Evolutionary conservation across 2,888 invertebrate species (phyloP).

Genomic region (Tanytarsus gracilentus): DNA sequence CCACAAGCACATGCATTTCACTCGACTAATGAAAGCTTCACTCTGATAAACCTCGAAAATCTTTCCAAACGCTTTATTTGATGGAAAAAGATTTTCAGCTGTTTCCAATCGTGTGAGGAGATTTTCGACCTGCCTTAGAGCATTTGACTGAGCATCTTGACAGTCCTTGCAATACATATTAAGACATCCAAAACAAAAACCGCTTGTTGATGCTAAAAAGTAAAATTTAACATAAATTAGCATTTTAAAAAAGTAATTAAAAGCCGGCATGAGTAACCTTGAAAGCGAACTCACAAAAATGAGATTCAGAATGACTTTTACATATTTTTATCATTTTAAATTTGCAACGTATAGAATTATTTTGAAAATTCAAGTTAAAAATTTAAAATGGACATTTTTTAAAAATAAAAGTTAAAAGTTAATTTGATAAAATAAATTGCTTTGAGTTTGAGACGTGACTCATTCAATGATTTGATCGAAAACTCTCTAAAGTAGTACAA

Average conservation of each 20-base stretch:
- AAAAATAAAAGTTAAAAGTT: too few relatives aligned
- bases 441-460: too few relatives aligned
- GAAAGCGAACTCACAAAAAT: too few relatives aligned
- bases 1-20: slow-evolving; percentile 79
- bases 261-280: slow-evolving; percentile 5
- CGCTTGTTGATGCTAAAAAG: slow-evolving; percentile 33
- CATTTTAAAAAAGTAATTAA: slow-evolving; percentile 32
- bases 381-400: too few relatives aligned
- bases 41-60: slow-evolving; percentile 55
- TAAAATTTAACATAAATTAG: slow-evolving; percentile 34
- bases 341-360: too few relatives aligned
- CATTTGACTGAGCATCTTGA: slow-evolving; percentile 60
- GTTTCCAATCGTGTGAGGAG: slow-evolving; percentile 63
- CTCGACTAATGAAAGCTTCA: slow-evolving; percentile 40
- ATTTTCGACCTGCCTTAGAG: slow-evolving; percentile 62
- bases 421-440: too few relatives aligned
- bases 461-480: too few relatives aligned
- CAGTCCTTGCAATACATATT: slow-evolving; percentile 64
- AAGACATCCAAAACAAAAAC: slow-evolving; percentile 55
- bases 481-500: too few relatives aligned
- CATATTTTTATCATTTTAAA: too few relatives aligned
- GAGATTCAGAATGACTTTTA: too few relatives aligned
- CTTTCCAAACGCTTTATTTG: slow-evolving; percentile 65
- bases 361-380: too few relatives aligned
- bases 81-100: slow-evolving; percentile 75